Percentiles rank a stretch among this genome's conserved stretches.
These are phyloP conservation scores for Oryzias sinensis DNA, from an alignment of 2,797 vertebrate species.

Conservation along the genomic window DNA sequence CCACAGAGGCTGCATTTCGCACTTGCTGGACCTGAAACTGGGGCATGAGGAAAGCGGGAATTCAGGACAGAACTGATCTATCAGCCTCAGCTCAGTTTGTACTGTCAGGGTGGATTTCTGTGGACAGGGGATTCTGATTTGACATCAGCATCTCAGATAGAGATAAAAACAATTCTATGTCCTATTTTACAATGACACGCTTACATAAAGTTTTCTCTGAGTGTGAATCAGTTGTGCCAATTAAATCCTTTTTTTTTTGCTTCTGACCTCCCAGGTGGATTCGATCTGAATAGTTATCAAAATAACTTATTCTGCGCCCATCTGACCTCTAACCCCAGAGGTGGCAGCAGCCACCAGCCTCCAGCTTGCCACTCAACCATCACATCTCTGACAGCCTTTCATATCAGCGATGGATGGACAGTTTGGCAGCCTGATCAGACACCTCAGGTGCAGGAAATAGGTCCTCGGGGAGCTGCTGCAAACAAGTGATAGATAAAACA, in stretches of 20 bases:
- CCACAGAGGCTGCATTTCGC: conserved; percentile 2
- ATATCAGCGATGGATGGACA: conserved; percentile 67
- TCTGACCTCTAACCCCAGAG: conserved; percentile 66
- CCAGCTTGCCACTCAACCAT: conserved; percentile 57
- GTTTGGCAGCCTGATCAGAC: conserved; percentile 60
- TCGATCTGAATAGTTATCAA: conserved; percentile 71
- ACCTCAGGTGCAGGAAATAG: conserved; percentile 45
- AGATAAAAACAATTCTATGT: conserved; percentile 58
- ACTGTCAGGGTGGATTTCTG: conserved; percentile 34
- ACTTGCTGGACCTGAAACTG: conserved; percentile 31
- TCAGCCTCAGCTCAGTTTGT: conserved; percentile 15
- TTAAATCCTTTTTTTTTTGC: conserved; percentile 39
- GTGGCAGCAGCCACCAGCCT: conserved; percentile 56
- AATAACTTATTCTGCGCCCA: conserved; percentile 55
- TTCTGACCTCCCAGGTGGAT: conserved; percentile 55
- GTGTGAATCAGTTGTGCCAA: conserved; percentile 27
- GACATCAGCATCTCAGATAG: conserved; percentile 34
- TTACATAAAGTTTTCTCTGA: conserved; percentile 44
- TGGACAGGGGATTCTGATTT: conserved; percentile 16
- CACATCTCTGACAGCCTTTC: conserved; percentile 69
- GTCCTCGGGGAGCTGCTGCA: conserved; percentile 42
- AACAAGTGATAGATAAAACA: conserved; percentile 20
- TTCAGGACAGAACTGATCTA: conserved; percentile 35
- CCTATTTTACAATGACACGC: conserved; percentile 45
- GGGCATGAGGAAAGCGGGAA: conserved; percentile 38